Base-by-base conservation (phyloP, 2,888 invertebrate genomes). In the Nineta flava region DNA sequence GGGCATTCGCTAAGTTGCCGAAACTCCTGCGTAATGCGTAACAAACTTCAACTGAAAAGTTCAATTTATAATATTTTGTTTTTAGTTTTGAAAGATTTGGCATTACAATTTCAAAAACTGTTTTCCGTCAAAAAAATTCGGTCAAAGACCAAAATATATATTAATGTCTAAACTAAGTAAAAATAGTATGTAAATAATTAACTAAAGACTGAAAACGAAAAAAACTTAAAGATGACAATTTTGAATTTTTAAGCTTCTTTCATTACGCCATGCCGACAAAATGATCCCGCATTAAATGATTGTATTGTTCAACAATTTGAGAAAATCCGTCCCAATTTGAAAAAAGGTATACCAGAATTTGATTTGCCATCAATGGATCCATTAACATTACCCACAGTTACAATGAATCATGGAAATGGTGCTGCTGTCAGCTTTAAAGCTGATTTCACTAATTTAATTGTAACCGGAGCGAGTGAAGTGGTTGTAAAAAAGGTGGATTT, bases 401-500 rank as follows among this genome's bases (percentile, higher is more conserved):
- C 62, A 19, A 61, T 70, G 51, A 61, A 62, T 51, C 68, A 69
- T 53, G 62, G 63, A 2, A 59, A 62, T 47, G 68, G 66, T 7
- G 57, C 61, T 13, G 57, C 62, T 12, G 58, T 63, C 1, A 65
- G 64, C 2, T 58, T 74, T 16, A 64, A 58, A 9, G 74, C 73
- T 0, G 58, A 64, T 3, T 73, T 70, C 3, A 69, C 63, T 48
- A 65, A 75, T 48, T 60, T 76, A 1, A 67, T 65, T 53, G 69
- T 75, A 1, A 62, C 65, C 2, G 74, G 75, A 6, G 68, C 69
- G 31, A 61, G 69, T 2, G 65, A 68, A 55, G 75, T 72, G 55
- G 63, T 64, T 38, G 17, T 54, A 3, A 49, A 51, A 26, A 26
- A 54, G 9, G 3, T 63, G 13, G 64, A 65, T 26, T 62, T 66